These are phyloP conservation scores for Rhadinocentrus ornatus DNA, from an alignment of 2,797 vertebrate species.

Conservation along the genomic window DNA sequence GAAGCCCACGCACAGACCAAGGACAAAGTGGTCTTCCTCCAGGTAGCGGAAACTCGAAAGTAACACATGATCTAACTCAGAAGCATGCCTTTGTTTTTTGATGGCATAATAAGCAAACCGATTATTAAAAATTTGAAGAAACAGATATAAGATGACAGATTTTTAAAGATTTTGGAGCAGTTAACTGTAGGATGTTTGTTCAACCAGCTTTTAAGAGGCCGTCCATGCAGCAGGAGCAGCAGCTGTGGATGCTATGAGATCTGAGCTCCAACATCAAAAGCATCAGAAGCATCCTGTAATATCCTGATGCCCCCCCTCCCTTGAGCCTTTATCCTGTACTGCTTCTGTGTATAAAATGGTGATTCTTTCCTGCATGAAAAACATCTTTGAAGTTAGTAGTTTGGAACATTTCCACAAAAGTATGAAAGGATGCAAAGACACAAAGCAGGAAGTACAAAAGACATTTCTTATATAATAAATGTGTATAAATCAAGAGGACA, in stretches of 20 bases:
- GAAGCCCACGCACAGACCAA: conserved; percentile 72
- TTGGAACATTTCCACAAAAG: not conserved
- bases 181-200: not conserved
- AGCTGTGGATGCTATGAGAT: conserved; percentile 32
- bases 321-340: conserved; percentile 30
- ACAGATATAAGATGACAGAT: not conserved
- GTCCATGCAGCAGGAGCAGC: conserved; percentile 10
- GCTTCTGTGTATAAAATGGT: conserved; percentile 43
- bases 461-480: not conserved
- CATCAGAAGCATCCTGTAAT: conserved; percentile 38
- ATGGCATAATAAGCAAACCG: not conserved
- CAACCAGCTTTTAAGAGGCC: not conserved
- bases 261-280: conserved; percentile 56
- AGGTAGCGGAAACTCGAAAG: conserved; percentile 62
- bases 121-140: not conserved
- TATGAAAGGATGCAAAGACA: conserved; percentile 11
- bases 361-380: conserved; percentile 47
- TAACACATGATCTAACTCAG: not conserved
- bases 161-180: not conserved
- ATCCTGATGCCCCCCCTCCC: conserved; percentile 9
- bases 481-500: not conserved
- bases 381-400: conserved; percentile 52
- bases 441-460: not conserved
- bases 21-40: conserved; percentile 82
- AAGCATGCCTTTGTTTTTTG: not conserved